These are phyloP conservation scores for Tyto alba DNA, from an alignment of 2,113 vertebrate genomes.

Conservation along the genomic window DNA sequence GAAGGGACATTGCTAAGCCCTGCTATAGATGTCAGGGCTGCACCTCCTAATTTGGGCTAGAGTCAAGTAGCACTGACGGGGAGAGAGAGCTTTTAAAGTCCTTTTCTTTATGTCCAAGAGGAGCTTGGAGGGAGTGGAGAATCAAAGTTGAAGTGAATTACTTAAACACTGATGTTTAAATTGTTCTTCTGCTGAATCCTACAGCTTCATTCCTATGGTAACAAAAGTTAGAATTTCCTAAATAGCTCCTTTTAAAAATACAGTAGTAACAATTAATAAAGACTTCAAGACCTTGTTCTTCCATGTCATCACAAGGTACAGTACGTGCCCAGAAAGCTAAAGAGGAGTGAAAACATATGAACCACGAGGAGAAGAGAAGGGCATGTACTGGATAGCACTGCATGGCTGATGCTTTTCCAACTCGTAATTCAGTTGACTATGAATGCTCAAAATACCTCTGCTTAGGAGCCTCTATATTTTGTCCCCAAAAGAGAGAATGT, in stretches of 20 bases:
- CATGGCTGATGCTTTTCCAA: neutral
- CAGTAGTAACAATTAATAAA: constrained; percentile 8
- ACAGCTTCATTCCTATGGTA: constrained; percentile 39
- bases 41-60: neutral
- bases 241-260: constrained; percentile 4
- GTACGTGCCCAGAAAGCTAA: neutral
- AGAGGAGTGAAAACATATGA: neutral
- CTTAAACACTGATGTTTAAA: neutral
- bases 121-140: neutral
- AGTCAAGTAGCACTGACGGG: neutral
- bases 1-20: neutral
- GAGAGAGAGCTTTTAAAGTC: neutral
- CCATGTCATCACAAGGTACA: neutral
- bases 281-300: neutral
- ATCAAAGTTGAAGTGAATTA: neutral
- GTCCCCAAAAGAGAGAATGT: neutral
- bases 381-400: neutral
- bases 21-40: neutral
- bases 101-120: neutral
- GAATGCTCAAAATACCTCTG: neutral
- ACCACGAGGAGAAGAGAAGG: neutral
- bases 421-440: neutral
- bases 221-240: constrained; percentile 25
- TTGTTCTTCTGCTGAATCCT: neutral
- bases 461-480: neutral